Base-by-base conservation (phyloP, 2,797 vertebrate species). In the Taeniopygia guttata region DNA sequence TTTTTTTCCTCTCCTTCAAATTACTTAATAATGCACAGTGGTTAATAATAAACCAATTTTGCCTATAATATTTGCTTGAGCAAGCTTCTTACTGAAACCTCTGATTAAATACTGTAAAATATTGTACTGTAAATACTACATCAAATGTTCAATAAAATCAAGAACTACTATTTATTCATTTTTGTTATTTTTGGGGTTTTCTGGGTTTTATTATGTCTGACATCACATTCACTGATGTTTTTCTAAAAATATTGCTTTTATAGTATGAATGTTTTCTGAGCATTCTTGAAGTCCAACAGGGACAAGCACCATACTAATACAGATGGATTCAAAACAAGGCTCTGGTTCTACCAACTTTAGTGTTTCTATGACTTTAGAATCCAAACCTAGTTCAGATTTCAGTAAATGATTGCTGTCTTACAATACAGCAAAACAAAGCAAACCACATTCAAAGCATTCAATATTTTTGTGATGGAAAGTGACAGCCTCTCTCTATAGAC, bases 41-140 rank as follows among this genome's bases (percentile, higher is more conserved):
- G 40, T 87, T 89, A 55, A 62, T 81, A 90, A 82, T 79, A 89
- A 82, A 72, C 34, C 18, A 76, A 23, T 84, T 87, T 81, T 84
- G 67, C 27, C 21, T 62, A 48, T 46, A 84, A 16, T 36, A 68
- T 76, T 87, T 76, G 7, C 48, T 87, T 79, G 90, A 58, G 36
- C 40, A 91, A 83, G 30, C n/a, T 79, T 87, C 51, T 82, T 68
- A 48, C 36, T 59, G 64, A 89, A 95, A 89, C 25, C 60, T 62
- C 56, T 91, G 63, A 85, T 79, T 82, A 94, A 94, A 73, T 54
- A 79, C 51, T 89, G 27, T 84, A 87, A 87, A 84, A 87, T 84
- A 64, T 18, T 69, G 38, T 80, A 23, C 64, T 62, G 20, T 34
- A 90, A 95, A 75, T 67, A 30, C 21, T 63, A 22, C 32, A 74